Conservation (phyloP, 2,888 invertebrate genomes). For the Calephelis perditalis region DNA sequence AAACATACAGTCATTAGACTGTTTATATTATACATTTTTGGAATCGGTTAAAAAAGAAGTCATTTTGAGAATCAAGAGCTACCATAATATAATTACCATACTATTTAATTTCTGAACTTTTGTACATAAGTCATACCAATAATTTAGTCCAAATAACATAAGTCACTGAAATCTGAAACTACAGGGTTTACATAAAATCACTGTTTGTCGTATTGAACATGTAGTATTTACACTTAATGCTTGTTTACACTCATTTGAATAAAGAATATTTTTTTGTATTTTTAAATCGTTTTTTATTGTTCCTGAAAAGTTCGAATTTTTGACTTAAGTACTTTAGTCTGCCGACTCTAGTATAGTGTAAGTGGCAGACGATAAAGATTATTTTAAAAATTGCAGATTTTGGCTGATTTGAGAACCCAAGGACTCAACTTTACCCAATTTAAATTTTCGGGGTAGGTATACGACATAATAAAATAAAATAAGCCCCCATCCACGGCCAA, state of each 20-base stretch:
- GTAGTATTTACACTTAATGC: not conserved
- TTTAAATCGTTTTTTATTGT: not conserved
- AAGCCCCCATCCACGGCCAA: no score
- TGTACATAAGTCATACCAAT: not conserved
- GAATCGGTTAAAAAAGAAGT: no score
- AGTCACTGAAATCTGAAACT: not conserved
- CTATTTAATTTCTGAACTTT: not conserved
- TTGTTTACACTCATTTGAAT: not conserved
- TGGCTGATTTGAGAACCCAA: no score
- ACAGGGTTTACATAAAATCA: not conserved
- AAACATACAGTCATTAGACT: no score
- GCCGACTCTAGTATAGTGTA: not conserved
- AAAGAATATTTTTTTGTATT: not conserved
- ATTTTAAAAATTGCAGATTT: no score
- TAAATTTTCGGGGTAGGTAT: no score
- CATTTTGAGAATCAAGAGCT: no score
- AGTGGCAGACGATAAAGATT: not conserved
- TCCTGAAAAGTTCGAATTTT: not conserved
- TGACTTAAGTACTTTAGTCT: not conserved
- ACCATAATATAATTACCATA: no score
- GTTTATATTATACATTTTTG: no score
- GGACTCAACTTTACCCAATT: no score
- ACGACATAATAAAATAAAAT: no score
- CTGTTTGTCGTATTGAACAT: not conserved
- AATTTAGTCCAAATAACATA: not conserved